Conservation (phyloP, 2,797 vertebrate genomes). For the Molossus alvarezi region DNA sequence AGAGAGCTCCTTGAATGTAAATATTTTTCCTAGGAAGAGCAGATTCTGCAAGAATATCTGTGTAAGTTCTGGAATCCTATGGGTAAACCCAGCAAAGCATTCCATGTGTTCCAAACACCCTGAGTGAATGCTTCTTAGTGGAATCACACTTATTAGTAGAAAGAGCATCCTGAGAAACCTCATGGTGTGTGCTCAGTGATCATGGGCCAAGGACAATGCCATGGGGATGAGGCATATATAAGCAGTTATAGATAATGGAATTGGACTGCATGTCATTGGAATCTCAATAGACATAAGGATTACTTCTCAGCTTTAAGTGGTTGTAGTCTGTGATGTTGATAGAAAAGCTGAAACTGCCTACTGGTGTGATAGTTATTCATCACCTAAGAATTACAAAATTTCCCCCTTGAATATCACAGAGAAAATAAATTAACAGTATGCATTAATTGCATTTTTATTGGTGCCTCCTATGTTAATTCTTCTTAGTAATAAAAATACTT, state of each 20-base stretch:
- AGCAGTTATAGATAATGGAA: background rate
- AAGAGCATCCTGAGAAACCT: background rate
- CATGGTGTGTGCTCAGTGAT: background rate
- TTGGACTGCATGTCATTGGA: background rate
- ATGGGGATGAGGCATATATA: background rate
- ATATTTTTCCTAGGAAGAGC: background rate
- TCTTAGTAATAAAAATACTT: background rate
- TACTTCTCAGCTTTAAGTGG: background rate
- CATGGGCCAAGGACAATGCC: background rate
- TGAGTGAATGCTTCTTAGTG: background rate
- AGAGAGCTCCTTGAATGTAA: background rate
- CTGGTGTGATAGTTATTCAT: background rate
- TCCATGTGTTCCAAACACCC: background rate
- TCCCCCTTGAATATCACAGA: background rate
- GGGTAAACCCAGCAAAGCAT: background rate
- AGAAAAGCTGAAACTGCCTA: background rate
- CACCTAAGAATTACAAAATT: background rate
- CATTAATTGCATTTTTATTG: constrained; percentile 29
- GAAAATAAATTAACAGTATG: background rate
- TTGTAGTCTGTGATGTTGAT: background rate
- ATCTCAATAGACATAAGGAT: background rate
- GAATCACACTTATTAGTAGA: background rate
- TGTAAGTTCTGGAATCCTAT: background rate
- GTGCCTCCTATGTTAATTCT: background rate
- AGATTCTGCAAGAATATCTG: background rate